Conservation (phyloP, 2,113 vertebrate genomes). For the Psilopsiagon aymara region DNA sequence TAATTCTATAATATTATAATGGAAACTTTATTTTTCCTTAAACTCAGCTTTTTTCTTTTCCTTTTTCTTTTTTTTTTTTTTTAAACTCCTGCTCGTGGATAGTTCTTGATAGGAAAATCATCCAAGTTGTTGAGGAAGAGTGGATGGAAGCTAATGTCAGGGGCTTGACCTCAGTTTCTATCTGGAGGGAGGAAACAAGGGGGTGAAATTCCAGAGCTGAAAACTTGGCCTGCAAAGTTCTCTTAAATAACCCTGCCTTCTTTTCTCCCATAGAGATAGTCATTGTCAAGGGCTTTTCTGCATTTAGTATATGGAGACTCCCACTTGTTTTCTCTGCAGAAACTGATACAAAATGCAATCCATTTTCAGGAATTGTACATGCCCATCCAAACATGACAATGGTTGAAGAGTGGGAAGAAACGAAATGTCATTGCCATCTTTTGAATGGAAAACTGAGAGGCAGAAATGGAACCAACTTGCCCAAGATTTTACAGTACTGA, state of each 20-base stretch:
- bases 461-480: neutral
- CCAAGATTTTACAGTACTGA: neutral
- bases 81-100: neutral
- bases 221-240: neutral
- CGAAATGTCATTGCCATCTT: neutral
- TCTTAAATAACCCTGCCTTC: neutral
- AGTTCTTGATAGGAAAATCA: neutral
- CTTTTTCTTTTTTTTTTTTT: neutral
- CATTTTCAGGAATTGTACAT: neutral
- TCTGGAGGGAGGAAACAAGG: neutral
- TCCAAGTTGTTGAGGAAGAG: neutral
- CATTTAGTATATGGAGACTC: neutral
- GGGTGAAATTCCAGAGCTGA: neutral
- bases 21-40: slow-evolving; percentile 30
- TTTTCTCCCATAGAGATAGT: neutral
- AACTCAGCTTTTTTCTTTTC: neutral
- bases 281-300: neutral
- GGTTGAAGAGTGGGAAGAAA: neutral
- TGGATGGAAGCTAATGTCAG: neutral
- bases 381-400: neutral
- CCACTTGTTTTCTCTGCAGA: neutral
- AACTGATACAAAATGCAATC: neutral
- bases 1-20: neutral
- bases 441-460: neutral
- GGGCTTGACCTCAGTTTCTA: neutral